Percentiles rank a stretch among this genome's conserved stretches.
Evolutionary conservation across 2,888 invertebrate genomes (phyloP).

Genomic region (Tetramorium bicarinatum): DNA sequence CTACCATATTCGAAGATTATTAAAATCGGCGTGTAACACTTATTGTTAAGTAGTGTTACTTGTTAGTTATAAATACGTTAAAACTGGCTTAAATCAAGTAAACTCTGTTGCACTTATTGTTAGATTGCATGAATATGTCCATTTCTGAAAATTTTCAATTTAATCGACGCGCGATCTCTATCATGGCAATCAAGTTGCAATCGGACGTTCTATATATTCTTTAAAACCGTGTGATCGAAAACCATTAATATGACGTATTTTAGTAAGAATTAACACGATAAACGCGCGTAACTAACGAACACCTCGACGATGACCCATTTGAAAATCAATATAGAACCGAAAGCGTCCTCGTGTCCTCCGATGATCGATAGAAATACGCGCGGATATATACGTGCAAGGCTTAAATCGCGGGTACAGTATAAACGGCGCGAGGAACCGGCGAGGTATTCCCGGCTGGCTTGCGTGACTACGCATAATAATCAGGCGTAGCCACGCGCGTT

Average conservation of each 20-base stretch:
- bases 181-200: not conserved
- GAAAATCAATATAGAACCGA: conserved; percentile 62
- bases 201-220: not conserved
- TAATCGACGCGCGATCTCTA: not conserved
- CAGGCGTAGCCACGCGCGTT: conserved; percentile 19
- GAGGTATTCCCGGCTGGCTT: conserved; percentile 60
- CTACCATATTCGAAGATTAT: too few relatives aligned
- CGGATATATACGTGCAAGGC: conserved; percentile 3
- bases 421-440: conserved; percentile 52
- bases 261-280: conserved; percentile 60
- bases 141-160: conserved; percentile 10
- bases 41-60: too few relatives aligned
- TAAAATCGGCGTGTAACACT: too few relatives aligned
- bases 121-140: not conserved
- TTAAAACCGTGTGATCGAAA: conserved; percentile 35
- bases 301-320: conserved; percentile 58
- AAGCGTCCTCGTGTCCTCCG: conserved; percentile 45
- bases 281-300: conserved; percentile 61
- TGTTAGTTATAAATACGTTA: not conserved
- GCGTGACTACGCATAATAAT: conserved; percentile 71
- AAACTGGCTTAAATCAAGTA: not conserved
- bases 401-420: conserved; percentile 28
- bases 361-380: conserved; percentile 63
- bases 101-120: not conserved
- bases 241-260: conserved; percentile 56